Percentiles rank a stretch among this genome's conserved stretches.
Conservation (phyloP, 2,888 invertebrate species). For the Ophion ellenae region DNA sequence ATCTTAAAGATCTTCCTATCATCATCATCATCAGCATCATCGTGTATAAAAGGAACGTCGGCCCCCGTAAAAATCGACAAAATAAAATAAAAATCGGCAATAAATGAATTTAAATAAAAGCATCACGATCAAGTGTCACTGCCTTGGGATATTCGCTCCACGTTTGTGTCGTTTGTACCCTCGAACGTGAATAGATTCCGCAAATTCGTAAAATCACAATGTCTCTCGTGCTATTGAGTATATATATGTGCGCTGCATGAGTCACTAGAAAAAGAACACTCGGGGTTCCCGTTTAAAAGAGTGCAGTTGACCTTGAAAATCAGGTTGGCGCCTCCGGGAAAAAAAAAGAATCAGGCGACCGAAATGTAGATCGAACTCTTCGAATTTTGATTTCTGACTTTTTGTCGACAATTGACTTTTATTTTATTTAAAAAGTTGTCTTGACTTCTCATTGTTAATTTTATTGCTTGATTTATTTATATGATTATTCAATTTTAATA, state of each 20-base stretch:
- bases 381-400: neutral
- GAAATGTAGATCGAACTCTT: neutral
- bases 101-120: neutral
- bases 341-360: neutral
- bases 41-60: conserved; percentile 19
- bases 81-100: conserved; percentile 1
- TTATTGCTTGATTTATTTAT: too few species aligned
- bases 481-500: neutral
- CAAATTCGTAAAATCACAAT: neutral
- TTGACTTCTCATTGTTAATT: too few species aligned
- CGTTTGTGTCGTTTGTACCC: neutral
- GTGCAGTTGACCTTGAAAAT: neutral
- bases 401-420: neutral
- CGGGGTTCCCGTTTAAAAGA: neutral
- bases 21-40: conserved; percentile 8
- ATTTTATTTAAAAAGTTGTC: neutral
- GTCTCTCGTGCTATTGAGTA: neutral
- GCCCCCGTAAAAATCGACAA: conserved; percentile 4
- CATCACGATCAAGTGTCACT: neutral
- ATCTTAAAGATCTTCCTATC: conserved; percentile 1
- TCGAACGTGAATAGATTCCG: conserved; percentile 25
- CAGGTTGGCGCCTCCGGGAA: neutral
- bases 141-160: conserved; percentile 14
- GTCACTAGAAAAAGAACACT: neutral
- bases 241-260: neutral